Conservation (phyloP, 2,113 vertebrate genomes). For the Epinephelus cyanopodus region DNA sequence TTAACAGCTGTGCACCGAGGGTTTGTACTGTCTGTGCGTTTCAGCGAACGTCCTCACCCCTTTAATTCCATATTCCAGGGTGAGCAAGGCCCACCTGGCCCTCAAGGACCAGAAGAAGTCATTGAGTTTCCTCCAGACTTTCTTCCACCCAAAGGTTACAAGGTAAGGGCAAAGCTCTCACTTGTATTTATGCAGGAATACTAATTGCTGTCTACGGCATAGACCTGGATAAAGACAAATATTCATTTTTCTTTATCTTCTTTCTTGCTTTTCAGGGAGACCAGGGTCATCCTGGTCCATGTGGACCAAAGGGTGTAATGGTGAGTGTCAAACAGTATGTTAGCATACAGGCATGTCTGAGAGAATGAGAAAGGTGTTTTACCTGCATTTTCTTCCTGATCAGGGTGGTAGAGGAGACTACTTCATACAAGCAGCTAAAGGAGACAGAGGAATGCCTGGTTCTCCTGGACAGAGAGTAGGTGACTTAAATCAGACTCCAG, state of each 20-base stretch:
- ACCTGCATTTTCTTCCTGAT: slow-evolving; percentile 4
- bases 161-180: slow-evolving; percentile 42
- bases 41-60: background rate
- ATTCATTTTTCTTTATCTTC: background rate
- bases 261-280: slow-evolving; percentile 63
- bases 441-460: slow-evolving; percentile 69
- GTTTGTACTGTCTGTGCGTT: background rate
- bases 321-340: slow-evolving; percentile 41
- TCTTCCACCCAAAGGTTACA: slow-evolving; percentile 60
- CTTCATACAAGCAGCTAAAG: slow-evolving; percentile 32
- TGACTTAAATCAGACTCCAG: background rate
- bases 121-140: slow-evolving; percentile 33
- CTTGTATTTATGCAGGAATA: background rate
- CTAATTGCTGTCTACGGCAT: background rate
- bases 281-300: slow-evolving; percentile 55
- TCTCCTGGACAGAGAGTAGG: slow-evolving; percentile 62
- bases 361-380: background rate
- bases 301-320: slow-evolving; percentile 60
- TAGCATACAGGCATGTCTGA: background rate
- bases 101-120: slow-evolving; percentile 63
- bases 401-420: slow-evolving; percentile 39
- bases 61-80: slow-evolving; percentile 54
- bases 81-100: slow-evolving; percentile 70
- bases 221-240: background rate
- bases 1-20: background rate